phyloP scores from a whole-genome alignment of 2,888 invertebrate genomes.

The Liopterus haemorrhoidalis region DNA sequence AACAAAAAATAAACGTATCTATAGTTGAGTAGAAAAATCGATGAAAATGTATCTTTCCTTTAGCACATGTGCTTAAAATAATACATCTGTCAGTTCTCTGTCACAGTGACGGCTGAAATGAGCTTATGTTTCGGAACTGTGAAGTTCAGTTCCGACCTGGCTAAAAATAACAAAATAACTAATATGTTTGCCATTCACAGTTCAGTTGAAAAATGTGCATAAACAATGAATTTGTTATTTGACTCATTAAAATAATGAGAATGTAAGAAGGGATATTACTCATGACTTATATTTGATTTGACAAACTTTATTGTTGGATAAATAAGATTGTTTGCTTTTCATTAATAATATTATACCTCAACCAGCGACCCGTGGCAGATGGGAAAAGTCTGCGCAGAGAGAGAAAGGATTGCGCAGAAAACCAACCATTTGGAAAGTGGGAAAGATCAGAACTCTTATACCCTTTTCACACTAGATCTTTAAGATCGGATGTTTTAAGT shows the following conservation, averaged over 20 bases:
- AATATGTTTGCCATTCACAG: slow-evolving; percentile 2
- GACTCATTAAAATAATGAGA: not conserved
- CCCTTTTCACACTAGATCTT: too few species aligned
- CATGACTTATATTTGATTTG: not conserved
- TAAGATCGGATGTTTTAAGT: too few species aligned
- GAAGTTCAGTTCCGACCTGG: slow-evolving; percentile 29
- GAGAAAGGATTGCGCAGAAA: too few species aligned
- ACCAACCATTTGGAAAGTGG: too few species aligned
- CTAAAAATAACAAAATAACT: slow-evolving; percentile 2
- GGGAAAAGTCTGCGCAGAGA: too few species aligned
- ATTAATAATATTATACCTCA: too few species aligned
- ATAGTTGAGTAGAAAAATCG: slow-evolving; percentile 20
- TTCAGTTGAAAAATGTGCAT: not conserved
- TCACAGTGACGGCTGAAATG: slow-evolving; percentile 38
- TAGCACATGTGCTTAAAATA: slow-evolving; percentile 45
- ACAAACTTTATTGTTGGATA: too few species aligned
- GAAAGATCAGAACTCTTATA: too few species aligned
- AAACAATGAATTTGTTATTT: not conserved
- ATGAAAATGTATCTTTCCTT: slow-evolving; percentile 21
- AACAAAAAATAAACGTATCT: slow-evolving; percentile 14
- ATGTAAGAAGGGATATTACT: not conserved
- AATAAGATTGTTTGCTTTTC: too few species aligned
- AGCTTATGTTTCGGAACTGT: slow-evolving; percentile 4
- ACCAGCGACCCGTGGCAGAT: too few species aligned
- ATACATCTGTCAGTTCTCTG: slow-evolving; percentile 46